Evolutionary conservation across 2,113 vertebrate genomes (phyloP), one percentile per base, ranked within the genome.

Genomic region (Silurus glanis): DNA sequence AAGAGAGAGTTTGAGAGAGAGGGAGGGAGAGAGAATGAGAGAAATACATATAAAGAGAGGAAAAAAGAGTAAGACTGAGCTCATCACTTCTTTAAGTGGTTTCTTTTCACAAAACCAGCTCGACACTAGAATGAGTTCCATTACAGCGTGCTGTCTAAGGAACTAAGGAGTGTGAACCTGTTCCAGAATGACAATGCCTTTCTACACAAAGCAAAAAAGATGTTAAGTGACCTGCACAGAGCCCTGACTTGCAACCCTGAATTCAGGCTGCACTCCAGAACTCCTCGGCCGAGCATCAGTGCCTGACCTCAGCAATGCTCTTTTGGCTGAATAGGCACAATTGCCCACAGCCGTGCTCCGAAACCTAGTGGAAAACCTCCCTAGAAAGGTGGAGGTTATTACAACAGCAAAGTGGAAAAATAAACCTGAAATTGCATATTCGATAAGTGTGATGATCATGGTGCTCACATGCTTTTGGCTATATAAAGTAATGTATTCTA

Each of bases 81-180:
- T 59, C 62, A 80, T 67, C 76, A 74, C 25, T 83, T 67, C 51
- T 51, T 10, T 51, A 71, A 71, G 45, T 64, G 58, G 19, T 79
- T 79, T 64, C 28, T 67, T 79, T 85, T 79, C 51, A 85, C 61
- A 85, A 62, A 79, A 51, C 51, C 69, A 45, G 78, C 49, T 80
- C 49, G 84, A 69, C 51, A 19, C 45, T 53, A 78, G n/a, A 78
- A 78, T 62, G 83, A 64, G 72, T 64, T 85, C 58, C 17, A 76
- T 55, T 37, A 37, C 37, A 37, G 37, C 37, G 2, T 37, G 37
- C 37, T 37, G 37, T 19, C 19, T 61, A 1, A 61, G 19, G 59
- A 61, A 61, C n/a, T 69, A n/a, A 28, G n/a, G 5, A 14, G 3
- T 10, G 4, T 25, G 28, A 28, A 69, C 25, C 23, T 37, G 17